Conservation (phyloP, 2,888 invertebrate genomes). For the Steinernema scapterisci region DNA sequence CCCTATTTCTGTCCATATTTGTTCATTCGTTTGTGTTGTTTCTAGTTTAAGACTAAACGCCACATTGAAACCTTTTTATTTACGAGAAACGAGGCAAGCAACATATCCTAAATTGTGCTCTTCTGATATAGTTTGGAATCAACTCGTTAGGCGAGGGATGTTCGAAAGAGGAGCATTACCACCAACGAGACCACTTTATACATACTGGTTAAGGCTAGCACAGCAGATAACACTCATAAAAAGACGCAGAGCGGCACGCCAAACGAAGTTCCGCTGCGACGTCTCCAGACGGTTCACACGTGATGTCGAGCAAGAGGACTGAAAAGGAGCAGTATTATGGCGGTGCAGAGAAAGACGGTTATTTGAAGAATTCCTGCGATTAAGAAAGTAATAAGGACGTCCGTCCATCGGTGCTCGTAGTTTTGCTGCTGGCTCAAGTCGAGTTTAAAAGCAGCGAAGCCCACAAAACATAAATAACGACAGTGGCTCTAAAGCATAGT, state of each 20-base stretch:
- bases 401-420: background rate
- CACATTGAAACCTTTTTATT: too few relatives aligned
- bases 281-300: background rate
- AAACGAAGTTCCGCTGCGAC: too few relatives aligned
- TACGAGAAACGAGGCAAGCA: too few relatives aligned
- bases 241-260: background rate
- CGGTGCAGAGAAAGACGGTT: too few relatives aligned
- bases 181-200: too few relatives aligned
- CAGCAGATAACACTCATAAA: background rate
- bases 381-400: background rate
- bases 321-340: background rate
- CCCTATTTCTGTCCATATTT: conserved; percentile 6
- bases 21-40: background rate
- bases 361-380: too few relatives aligned
- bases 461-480: conserved; percentile 12
- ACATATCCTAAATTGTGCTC: too few relatives aligned
- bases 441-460: conserved; percentile 16
- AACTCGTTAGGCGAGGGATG: too few relatives aligned
- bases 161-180: too few relatives aligned
- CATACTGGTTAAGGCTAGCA: too few relatives aligned
- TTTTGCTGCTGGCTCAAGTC: background rate
- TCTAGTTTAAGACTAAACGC: too few relatives aligned
- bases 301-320: conserved; percentile 27
- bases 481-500: conserved; percentile 25
- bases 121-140: too few relatives aligned